Conservation (phyloP, 2,113 vertebrate genomes). For the Anarrhichthys ocellatus region DNA sequence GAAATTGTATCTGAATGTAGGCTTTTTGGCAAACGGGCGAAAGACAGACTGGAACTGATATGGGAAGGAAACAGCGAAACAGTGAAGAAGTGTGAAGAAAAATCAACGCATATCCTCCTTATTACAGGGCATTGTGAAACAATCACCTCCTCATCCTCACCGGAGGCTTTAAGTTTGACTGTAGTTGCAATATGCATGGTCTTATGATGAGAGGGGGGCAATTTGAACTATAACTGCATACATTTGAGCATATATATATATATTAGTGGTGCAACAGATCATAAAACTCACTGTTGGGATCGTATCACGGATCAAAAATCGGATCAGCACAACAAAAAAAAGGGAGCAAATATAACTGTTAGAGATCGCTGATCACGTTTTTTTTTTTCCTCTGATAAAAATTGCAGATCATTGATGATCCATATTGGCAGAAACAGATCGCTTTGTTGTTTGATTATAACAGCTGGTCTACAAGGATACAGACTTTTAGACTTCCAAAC, state of each 20-base stretch:
- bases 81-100: slow-evolving; percentile 6
- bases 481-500: no score
- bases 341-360: no score
- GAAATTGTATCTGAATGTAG: slow-evolving; percentile 72
- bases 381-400: no score
- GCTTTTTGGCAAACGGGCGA: slow-evolving; percentile 28
- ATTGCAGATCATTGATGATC: no score
- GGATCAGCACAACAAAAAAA: no score
- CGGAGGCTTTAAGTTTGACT: not conserved
- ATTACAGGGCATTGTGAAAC: slow-evolving; percentile 34
- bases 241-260: not conserved
- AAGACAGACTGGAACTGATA: slow-evolving; percentile 50
- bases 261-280: no score
- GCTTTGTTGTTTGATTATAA: no score
- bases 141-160: not conserved
- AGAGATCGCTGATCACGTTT: no score
- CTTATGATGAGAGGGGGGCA: not conserved
- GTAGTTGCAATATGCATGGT: not conserved
- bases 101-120: slow-evolving; percentile 27
- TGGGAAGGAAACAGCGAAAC: slow-evolving; percentile 23
- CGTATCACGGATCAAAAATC: no score
- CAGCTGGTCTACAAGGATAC: no score
- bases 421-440: no score
- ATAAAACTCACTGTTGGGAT: no score
- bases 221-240: not conserved